phyloP scores from a whole-genome alignment of 2,113 vertebrate species.

The Xiphophorus maculatus region DNA sequence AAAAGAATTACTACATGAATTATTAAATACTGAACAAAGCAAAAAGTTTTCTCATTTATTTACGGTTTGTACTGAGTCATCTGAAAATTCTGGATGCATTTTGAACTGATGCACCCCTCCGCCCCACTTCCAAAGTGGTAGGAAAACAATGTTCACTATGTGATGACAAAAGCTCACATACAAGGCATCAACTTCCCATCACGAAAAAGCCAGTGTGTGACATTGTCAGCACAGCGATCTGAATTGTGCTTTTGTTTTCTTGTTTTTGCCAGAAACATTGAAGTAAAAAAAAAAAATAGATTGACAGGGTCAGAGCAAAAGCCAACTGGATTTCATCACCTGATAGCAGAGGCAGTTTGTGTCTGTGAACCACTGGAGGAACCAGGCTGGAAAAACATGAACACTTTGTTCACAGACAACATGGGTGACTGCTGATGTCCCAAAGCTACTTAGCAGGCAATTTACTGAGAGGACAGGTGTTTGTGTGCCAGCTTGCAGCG shows the following conservation, averaged over 20 bases:
- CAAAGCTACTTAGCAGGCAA: slow-evolving; percentile 62
- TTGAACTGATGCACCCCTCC: background rate
- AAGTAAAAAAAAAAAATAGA: background rate
- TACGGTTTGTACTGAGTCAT: slow-evolving; percentile 3
- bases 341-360: slow-evolving; percentile 48
- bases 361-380: slow-evolving; percentile 34
- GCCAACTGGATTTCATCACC: slow-evolving; percentile 29
- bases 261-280: slow-evolving; percentile 10
- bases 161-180: slow-evolving; percentile 4
- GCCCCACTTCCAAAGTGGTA: background rate
- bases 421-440: slow-evolving; percentile 52
- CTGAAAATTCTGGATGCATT: slow-evolving; percentile 12
- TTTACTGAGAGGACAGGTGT: slow-evolving; percentile 51
- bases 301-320: slow-evolving; percentile 24
- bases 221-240: slow-evolving; percentile 30
- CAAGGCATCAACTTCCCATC: slow-evolving; percentile 3
- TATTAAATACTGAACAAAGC: slow-evolving; percentile 38
- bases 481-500: slow-evolving; percentile 52
- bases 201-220: slow-evolving; percentile 30
- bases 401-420: slow-evolving; percentile 30
- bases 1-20: slow-evolving; percentile 39
- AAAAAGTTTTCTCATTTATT: slow-evolving; percentile 25
- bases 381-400: slow-evolving; percentile 44
- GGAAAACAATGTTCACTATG: slow-evolving; percentile 18
- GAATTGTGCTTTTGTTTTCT: slow-evolving; percentile 29